Conservation (phyloP, 2,797 vertebrate genomes). For the Corythornis leucogaster region DNA sequence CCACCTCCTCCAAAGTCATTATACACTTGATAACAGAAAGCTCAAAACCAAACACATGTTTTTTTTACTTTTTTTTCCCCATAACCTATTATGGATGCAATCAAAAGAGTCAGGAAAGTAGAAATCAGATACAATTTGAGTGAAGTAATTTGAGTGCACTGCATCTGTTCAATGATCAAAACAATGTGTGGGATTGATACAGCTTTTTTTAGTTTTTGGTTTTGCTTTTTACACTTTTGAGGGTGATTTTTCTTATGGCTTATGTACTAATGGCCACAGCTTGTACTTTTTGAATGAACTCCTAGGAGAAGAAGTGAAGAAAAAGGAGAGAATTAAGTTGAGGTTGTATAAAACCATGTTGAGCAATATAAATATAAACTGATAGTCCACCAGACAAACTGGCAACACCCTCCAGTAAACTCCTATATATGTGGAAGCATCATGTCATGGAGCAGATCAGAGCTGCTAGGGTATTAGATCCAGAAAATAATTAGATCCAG, state of each 20-base stretch:
- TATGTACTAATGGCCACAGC: not conserved
- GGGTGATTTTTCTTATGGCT: not conserved
- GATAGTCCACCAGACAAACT: not conserved
- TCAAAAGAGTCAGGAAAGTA: constrained; percentile 27
- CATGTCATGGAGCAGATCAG: not conserved
- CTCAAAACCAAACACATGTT: not conserved
- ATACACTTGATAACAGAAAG: constrained; percentile 4
- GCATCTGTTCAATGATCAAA: constrained; percentile 4
- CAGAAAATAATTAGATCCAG: not conserved
- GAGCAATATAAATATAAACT: not conserved
- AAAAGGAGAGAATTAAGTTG: not conserved
- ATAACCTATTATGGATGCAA: not conserved
- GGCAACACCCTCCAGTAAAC: not conserved
- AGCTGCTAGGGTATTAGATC: rapidly evolving
- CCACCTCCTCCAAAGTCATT: constrained; percentile 27
- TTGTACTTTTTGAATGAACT: not conserved
- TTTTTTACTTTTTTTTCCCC: not conserved
- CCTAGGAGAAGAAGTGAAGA: not conserved
- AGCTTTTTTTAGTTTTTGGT: not conserved
- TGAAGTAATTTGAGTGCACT: constrained; percentile 14
- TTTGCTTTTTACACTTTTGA: not conserved
- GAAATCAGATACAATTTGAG: not conserved
- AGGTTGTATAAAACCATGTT: not conserved
- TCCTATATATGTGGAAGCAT: not conserved
- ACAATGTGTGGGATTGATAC: not conserved